Conservation (phyloP, 2,797 vertebrate genomes). For the Cryptoprocta ferox region DNA sequence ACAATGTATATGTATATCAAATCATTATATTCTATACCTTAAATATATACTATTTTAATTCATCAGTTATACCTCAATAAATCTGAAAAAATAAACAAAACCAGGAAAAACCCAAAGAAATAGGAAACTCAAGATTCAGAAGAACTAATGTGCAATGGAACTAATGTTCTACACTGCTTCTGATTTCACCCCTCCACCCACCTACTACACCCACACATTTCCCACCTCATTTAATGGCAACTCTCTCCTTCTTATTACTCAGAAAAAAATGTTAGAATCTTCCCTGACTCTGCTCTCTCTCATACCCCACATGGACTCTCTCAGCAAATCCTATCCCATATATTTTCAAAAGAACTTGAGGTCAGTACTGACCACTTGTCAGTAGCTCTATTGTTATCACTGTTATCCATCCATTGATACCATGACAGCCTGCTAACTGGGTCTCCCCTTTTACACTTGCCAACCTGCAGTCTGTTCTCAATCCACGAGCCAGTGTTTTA, state of each 20-base stretch:
- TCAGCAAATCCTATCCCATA: not conserved
- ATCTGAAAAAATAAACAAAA: not conserved
- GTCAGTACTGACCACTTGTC: not conserved
- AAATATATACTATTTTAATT: not conserved
- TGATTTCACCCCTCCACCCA: not conserved
- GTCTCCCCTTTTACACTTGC: not conserved
- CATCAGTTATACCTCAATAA: not conserved
- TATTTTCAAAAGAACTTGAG: not conserved
- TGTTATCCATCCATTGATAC: not conserved
- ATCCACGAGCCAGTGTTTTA: not conserved
- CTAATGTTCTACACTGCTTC: not conserved
- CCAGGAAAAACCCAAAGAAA: not conserved
- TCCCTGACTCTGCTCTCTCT: not conserved
- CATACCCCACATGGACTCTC: not conserved
- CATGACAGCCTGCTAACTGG: not conserved
- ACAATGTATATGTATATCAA: not conserved
- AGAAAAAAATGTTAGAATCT: not conserved
- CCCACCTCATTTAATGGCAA: not conserved
- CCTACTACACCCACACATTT: not conserved
- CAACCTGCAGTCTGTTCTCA: not conserved
- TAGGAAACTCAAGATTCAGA: not conserved
- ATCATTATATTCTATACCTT: not conserved
- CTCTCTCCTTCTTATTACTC: not conserved
- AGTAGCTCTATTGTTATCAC: too few relatives aligned
- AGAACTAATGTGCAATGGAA: not conserved